These are phyloP conservation scores for Drosophila saltans DNA, from an alignment of 1,140 invertebrate species.

Conservation along the genomic window DNA sequence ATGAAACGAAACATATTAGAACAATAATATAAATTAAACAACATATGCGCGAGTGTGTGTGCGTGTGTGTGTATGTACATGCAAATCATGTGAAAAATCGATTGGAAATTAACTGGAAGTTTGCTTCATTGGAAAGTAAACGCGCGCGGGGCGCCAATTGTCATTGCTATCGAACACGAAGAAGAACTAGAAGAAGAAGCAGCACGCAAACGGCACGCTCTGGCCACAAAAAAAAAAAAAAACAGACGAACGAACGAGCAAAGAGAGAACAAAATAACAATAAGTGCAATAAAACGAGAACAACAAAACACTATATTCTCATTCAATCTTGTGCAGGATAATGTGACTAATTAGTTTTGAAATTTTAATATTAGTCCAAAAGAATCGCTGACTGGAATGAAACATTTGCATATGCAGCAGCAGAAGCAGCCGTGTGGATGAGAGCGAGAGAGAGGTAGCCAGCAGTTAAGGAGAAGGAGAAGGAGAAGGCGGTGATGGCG, in stretches of 20 bases:
- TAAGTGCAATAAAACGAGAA: conserved; percentile 27
- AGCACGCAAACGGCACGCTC: conserved; percentile 40
- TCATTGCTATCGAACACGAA: conserved; percentile 72
- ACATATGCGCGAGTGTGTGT: conserved; percentile 15
- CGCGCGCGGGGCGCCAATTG: conserved; percentile 66
- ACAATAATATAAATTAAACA: conserved; percentile 1
- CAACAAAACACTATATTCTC: conserved; percentile 26
- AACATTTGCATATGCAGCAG: conserved; percentile 48
- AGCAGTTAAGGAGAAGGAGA: background rate
- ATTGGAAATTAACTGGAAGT: conserved; percentile 75
- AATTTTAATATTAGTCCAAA: conserved; percentile 21
- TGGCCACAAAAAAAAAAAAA: conserved; percentile 12
- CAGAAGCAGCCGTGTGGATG: conserved; percentile 13
- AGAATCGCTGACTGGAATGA: conserved; percentile 22
- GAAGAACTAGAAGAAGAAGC: conserved; percentile 64
- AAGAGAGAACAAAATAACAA: conserved; percentile 19
- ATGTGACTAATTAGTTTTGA: conserved; percentile 30
- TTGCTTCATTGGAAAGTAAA: conserved; percentile 49
- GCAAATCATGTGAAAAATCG: conserved; percentile 82
- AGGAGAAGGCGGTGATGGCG: conserved; percentile 21
- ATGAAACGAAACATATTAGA: background rate
- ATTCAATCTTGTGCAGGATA: conserved; percentile 2
- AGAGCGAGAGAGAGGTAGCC: conserved; percentile 10
- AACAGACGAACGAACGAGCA: conserved; percentile 29
- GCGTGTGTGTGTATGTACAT: conserved; percentile 41